Base-by-base conservation (phyloP, 2,888 invertebrate genomes). In the Ormyrus pomaceus region DNA sequence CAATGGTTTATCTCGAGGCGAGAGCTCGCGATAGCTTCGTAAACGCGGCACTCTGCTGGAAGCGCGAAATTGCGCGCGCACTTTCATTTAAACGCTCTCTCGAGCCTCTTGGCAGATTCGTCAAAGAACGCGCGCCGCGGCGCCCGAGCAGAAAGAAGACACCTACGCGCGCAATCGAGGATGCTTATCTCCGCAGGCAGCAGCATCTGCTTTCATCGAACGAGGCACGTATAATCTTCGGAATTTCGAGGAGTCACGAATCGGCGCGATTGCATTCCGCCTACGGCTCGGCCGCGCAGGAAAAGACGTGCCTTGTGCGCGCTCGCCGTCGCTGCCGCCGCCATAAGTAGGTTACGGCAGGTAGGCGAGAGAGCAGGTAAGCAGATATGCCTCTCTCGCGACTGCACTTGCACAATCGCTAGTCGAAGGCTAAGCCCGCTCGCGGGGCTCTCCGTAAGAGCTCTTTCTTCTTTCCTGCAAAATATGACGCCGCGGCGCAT, bases 291-390 rank as follows among this genome's bases (percentile, higher is more conserved):
- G 10, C 9, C 48, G 61, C 51, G 61, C 51, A n/a, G 46, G 13
- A 34, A 62, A 55, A 65, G 66, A 50, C 58, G 58, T 50, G 74
- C 58, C 58, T 53, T 34, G 34, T 4, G 34, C 34, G 34, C 34
- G 19, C 19, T 19, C 19, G 19, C 19, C 19, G 19, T 19, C 19
- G 19, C 19, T 19, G 19, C 19, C 59, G 69, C 34, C 13, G 55
- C 65, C 64, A 81, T 85, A 86, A 86, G 84, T 86, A 84, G 85
- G 85, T 83, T 85, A 84, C 83, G 82, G 75, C 83, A 83, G 81
- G 82, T 85, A 83, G 84, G 79, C 66, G 48, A 46, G 58, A 46
- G 61, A 56, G 53, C 46, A 64, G 74, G 75, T 65, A 79, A 70
- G 75, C 59, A 69, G 75, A 59, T 61, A 71, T 8, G 59, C 68